Base-by-base conservation (phyloP, 1,140 invertebrate species). In the Lasioglossum baleicum region DNA sequence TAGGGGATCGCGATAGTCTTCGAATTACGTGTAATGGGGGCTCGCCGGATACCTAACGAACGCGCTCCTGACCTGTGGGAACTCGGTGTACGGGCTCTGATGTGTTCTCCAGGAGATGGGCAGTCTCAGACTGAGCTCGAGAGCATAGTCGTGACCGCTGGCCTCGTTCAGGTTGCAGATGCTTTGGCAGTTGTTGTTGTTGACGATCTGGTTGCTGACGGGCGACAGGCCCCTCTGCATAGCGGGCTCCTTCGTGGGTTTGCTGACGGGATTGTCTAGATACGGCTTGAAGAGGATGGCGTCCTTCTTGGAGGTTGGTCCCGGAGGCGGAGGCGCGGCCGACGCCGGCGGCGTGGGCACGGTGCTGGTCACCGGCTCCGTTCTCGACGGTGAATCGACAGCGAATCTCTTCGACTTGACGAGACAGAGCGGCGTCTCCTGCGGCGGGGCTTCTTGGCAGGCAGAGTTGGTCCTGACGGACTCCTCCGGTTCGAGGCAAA, bases 211-310 rank as follows among this genome's bases (percentile, higher is more conserved):
- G 22, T n/a, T 70, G 35, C 69, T 89, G 71, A 83, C 63, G 20
- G 81, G 85, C 42, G 85, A 87, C 48, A 63, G 63, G 44, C 69
- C 82, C 40, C 64, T 73, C 44, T 82, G 81, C 5, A 76, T 67
- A n/a, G 83, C 10, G 40, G 69, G 40, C 35, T 86, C 83, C 8
- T 79, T 86, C 8, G 42, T 75, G 42, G 92, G 89, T 48, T 89
- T 92, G 78, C 92, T 93, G 26, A 92, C 86, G 1, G 94, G 92
- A 81, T 95, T 95, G 86, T 95, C 93, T 58, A 95, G 90, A 87
- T 95, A 96, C 60, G 95, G 96, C 88, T 96, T 95, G 90, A 96
- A 96, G 26, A 96, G 74, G 88, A 93, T 89, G 90, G 88, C 91
- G 80, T 92, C 91, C 79, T 92, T 93, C 11, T 86, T 53, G 76